phyloP scores from a whole-genome alignment of 2,888 invertebrate genomes.

The Xylocampa areola region DNA sequence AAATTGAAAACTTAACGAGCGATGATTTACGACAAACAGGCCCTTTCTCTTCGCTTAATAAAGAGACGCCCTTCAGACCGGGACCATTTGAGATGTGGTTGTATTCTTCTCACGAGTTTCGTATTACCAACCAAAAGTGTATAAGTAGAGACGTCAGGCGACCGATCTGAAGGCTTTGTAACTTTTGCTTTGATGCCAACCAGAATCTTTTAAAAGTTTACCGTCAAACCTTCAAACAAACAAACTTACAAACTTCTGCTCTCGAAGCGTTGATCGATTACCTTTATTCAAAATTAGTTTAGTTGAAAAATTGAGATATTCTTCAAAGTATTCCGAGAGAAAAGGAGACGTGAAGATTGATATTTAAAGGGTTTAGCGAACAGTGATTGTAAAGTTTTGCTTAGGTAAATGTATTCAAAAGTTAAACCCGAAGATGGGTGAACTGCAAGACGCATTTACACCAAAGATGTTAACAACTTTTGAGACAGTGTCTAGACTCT shows the following conservation, averaged over 20 bases:
- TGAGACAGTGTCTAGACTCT: constrained; percentile 44
- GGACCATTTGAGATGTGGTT: constrained; percentile 60
- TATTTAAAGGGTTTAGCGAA: constrained; percentile 17
- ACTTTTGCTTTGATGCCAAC: constrained; percentile 68
- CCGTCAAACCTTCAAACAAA: constrained; percentile 60
- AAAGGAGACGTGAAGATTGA: constrained; percentile 21
- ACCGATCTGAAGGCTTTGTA: constrained; percentile 60
- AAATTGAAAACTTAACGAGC: constrained; percentile 52
- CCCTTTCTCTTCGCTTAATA: constrained; percentile 55
- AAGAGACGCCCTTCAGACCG: constrained; percentile 56
- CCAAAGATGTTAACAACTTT: constrained; percentile 23
- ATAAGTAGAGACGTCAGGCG: constrained; percentile 61
- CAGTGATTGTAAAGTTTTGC: constrained; percentile 10
- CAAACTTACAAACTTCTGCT: constrained; percentile 60
- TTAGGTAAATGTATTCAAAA: constrained; percentile 15
- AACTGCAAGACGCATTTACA: constrained; percentile 12
- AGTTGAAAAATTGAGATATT: constrained; percentile 44
- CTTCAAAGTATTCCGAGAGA: constrained; percentile 20
- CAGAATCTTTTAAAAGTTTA: constrained; percentile 65
- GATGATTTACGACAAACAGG: constrained; percentile 59
- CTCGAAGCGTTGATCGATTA: constrained; percentile 68
- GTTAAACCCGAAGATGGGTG: constrained; percentile 11
- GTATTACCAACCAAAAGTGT: constrained; percentile 67
- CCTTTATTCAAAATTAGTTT: constrained; percentile 63
- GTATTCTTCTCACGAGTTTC: constrained; percentile 77